Conservation (phyloP, 2,888 invertebrate genomes). For the Heliothis peltigera region DNA sequence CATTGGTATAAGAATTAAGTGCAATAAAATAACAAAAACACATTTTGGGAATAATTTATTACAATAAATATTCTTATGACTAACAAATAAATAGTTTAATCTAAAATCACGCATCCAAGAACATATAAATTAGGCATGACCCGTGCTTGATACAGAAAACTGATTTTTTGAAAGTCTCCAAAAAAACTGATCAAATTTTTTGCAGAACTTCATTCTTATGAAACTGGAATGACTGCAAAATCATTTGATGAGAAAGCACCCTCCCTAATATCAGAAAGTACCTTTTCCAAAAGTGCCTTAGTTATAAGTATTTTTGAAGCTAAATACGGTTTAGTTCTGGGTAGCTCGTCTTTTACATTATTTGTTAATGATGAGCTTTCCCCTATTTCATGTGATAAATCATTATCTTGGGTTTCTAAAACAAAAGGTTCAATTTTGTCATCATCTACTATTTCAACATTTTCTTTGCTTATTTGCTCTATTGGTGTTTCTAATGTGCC, state of each 20-base stretch:
- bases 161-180: too few species aligned
- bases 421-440: background rate
- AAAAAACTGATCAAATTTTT: too few species aligned
- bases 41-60: conserved; percentile 12
- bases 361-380: background rate
- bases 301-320: conserved; percentile 26
- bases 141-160: too few species aligned
- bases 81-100: conserved; percentile 22
- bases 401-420: background rate
- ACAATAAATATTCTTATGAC: background rate
- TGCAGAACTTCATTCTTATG: background rate
- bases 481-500: background rate
- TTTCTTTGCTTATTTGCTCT: background rate
- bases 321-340: background rate
- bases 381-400: background rate
- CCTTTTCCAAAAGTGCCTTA: conserved; percentile 21
- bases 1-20: background rate
- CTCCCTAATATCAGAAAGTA: conserved; percentile 21
- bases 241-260: conserved; percentile 1
- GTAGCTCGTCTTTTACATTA: background rate
- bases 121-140: too few species aligned
- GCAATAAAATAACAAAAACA: background rate
- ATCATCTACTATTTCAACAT: background rate
- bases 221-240: background rate
- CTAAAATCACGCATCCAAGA: background rate